A percentile compares a stretch with the other conserved stretches of the same genome.
Evolutionary conservation across 2,797 vertebrate species (phyloP).

Genomic region (Aphelocoma californica): DNA sequence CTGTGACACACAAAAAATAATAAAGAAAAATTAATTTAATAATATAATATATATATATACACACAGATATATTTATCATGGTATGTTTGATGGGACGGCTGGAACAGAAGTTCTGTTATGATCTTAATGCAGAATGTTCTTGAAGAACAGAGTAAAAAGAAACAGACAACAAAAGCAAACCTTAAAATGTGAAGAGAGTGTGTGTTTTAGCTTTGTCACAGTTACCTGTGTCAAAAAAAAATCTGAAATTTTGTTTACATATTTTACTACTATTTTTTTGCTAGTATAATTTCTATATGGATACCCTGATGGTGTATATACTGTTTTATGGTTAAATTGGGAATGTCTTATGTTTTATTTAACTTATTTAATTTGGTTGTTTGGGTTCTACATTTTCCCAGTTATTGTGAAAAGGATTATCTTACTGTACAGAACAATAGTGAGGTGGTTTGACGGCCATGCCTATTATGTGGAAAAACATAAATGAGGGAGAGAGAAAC

Average conservation of each 20-base stretch:
- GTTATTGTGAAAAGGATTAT: slow-evolving; percentile 70
- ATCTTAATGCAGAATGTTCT: slow-evolving; percentile 74
- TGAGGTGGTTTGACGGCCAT: slow-evolving; percentile 64
- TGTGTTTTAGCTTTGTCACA: slow-evolving; percentile 82
- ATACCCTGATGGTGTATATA: slow-evolving; percentile 73
- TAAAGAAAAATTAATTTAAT: slow-evolving; percentile 81
- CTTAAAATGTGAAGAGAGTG: slow-evolving; percentile 77
- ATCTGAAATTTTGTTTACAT: slow-evolving; percentile 81
- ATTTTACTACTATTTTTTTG: slow-evolving; percentile 81
- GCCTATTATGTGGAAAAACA: slow-evolving; percentile 47
- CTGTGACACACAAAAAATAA: slow-evolving; percentile 79
- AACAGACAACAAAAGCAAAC: slow-evolving; percentile 75
- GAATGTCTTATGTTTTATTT: slow-evolving; percentile 64
- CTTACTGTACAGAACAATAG: slow-evolving; percentile 70
- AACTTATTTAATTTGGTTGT: slow-evolving; percentile 35
- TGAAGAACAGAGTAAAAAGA: slow-evolving; percentile 70
- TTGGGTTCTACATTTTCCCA: slow-evolving; percentile 62
- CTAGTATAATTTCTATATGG: slow-evolving; percentile 76
- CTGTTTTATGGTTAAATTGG: slow-evolving; percentile 69
- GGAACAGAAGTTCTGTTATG: slow-evolving; percentile 76
- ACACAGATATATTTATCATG: slow-evolving; percentile 85
- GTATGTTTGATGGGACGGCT: slow-evolving; percentile 79
- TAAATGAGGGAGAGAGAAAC: slow-evolving; percentile 14
- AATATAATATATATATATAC: slow-evolving; percentile 83
- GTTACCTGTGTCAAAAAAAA: slow-evolving; percentile 79